phyloP scores from a whole-genome alignment of 2,888 invertebrate species.

The Criorhina ranunculi region DNA sequence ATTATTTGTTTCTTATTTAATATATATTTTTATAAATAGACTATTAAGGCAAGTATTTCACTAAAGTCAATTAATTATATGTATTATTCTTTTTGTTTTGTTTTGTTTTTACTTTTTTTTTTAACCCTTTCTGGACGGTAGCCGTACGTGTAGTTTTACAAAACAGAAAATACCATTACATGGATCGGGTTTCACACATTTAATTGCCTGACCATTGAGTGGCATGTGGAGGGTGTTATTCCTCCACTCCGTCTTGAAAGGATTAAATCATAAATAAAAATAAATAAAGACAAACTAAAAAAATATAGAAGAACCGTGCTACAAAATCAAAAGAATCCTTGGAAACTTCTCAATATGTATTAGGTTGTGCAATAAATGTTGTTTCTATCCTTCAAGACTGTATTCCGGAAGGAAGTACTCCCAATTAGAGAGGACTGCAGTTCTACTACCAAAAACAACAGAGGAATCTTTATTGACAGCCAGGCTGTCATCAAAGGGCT shows the following conservation, averaged over 20 bases:
- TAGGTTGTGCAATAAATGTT: slow-evolving; percentile 34
- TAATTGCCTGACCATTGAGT: slow-evolving; percentile 27
- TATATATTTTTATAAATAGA: slow-evolving; percentile 77
- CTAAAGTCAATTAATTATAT: slow-evolving; percentile 77
- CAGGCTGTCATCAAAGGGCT: too few relatives aligned
- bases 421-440: too few relatives aligned
- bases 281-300: slow-evolving; percentile 21
- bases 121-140: slow-evolving; percentile 75
- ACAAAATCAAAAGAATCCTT: not conserved
- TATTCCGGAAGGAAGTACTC: too few relatives aligned
- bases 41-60: slow-evolving; percentile 78
- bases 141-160: slow-evolving; percentile 50
- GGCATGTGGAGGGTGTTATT: slow-evolving; percentile 51
- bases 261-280: slow-evolving; percentile 58
- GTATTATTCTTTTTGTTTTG: slow-evolving; percentile 65
- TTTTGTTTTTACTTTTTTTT: slow-evolving; percentile 25
- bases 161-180: slow-evolving; percentile 28
- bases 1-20: slow-evolving; percentile 61
- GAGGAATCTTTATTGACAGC: too few relatives aligned
- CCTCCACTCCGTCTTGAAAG: slow-evolving; percentile 73
- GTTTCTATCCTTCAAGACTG: too few relatives aligned
- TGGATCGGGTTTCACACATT: slow-evolving; percentile 41
- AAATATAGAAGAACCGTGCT: too few relatives aligned
- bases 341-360: not conserved
- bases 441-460: too few relatives aligned